Conservation (phyloP, 2,888 invertebrate species). For the Apomyelois bistriatella region DNA sequence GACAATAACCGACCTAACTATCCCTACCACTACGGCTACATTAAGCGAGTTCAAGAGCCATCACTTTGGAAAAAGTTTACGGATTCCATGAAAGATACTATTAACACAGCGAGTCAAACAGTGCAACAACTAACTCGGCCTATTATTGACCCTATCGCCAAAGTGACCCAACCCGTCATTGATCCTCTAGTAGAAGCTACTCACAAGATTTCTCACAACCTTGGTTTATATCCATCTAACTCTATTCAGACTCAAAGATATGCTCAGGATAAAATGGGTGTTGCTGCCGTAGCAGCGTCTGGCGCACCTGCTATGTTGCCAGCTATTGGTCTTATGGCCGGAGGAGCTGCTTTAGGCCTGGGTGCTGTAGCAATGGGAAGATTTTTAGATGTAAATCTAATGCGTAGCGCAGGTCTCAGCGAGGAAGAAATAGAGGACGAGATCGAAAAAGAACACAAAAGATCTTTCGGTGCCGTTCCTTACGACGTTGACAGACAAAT, state of each 20-base stretch:
- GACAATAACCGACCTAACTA: slow-evolving; percentile 70
- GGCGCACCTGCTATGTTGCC: slow-evolving; percentile 84
- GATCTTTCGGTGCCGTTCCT: slow-evolving; percentile 63
- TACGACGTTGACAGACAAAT: slow-evolving; percentile 69
- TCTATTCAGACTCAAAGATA: slow-evolving; percentile 67
- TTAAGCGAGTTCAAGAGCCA: slow-evolving; percentile 79
- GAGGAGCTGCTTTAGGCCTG: slow-evolving; percentile 90
- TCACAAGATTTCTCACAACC: slow-evolving; percentile 88
- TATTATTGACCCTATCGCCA: slow-evolving; percentile 79
- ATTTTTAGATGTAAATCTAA: slow-evolving; percentile 82
- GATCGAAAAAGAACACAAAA: slow-evolving; percentile 77
- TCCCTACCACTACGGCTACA: slow-evolving; percentile 81
- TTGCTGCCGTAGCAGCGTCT: slow-evolving; percentile 71
- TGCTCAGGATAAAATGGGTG: slow-evolving; percentile 83
- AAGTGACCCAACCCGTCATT: slow-evolving; percentile 82
- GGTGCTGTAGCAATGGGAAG: slow-evolving; percentile 89
- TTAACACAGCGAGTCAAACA: slow-evolving; percentile 84
- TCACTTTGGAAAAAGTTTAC: slow-evolving; percentile 87
- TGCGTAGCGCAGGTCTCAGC: slow-evolving; percentile 73
- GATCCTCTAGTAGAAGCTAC: slow-evolving; percentile 89
- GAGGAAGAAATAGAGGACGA: slow-evolving; percentile 62
- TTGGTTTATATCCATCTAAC: slow-evolving; percentile 81
- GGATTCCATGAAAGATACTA: slow-evolving; percentile 85
- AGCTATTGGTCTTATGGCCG: slow-evolving; percentile 87
- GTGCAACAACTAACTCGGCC: slow-evolving; percentile 83